Percentiles rank a stretch among this genome's conserved stretches.
phyloP scores from a whole-genome alignment of 1,140 invertebrate species.

The Drosophila aff. region DNA sequence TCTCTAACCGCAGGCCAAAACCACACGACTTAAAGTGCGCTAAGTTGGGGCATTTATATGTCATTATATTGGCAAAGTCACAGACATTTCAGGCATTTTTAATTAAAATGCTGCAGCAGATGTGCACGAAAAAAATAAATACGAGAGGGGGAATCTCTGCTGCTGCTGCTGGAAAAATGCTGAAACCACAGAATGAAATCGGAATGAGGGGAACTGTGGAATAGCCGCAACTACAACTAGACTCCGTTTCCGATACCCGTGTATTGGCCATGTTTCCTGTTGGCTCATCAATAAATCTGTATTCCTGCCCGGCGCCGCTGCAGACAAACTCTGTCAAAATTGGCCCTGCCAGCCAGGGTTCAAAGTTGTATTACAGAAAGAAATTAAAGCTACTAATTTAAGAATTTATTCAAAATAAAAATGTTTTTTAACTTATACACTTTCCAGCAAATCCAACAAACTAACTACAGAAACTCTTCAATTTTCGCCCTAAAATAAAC shows the following conservation, averaged over 20 bases:
- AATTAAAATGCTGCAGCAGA: constrained; percentile 74
- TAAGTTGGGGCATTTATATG: constrained; percentile 57
- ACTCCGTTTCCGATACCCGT: constrained; percentile 35
- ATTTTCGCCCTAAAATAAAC: neutral
- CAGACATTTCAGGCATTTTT: constrained; percentile 59
- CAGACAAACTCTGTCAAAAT: constrained; percentile 62
- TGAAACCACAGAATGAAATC: constrained; percentile 60
- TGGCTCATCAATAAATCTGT: constrained; percentile 81
- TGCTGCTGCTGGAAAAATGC: constrained; percentile 38
- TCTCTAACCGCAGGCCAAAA: constrained; percentile 32
- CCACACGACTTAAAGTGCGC: constrained; percentile 56
- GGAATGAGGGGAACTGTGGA: constrained; percentile 11
- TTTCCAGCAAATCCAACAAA: too few relatives aligned
- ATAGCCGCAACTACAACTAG: constrained; percentile 36
- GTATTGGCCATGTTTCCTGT: constrained; percentile 67
- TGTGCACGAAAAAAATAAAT: constrained; percentile 30
- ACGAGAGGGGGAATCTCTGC: constrained; percentile 2
- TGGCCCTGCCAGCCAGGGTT: constrained; percentile 10
- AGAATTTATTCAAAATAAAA: too few relatives aligned
- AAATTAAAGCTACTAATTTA: too few relatives aligned
- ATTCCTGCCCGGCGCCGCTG: constrained; percentile 62
- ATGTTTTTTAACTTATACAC: too few relatives aligned
- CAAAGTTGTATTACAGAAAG: constrained; percentile 7
- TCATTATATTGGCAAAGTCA: constrained; percentile 53
- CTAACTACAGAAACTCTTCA: neutral